Evolutionary conservation across 2,797 vertebrate species (phyloP).

Genomic region (Megaceryle alcyon): DNA sequence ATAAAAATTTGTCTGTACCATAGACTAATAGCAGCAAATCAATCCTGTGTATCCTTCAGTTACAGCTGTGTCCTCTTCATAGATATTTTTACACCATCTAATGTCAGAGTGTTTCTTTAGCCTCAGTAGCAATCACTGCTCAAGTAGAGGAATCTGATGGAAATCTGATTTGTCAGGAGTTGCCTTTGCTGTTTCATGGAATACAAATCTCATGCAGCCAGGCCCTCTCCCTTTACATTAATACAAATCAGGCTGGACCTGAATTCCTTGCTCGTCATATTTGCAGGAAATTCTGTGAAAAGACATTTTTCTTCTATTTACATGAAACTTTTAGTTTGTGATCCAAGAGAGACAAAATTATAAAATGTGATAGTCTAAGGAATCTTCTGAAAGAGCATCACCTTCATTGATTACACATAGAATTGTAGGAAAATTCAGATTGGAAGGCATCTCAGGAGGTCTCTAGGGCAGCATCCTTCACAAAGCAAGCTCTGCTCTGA

Average conservation of each 20-base stretch:
- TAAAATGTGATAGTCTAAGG: neutral
- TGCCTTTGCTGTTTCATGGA: neutral
- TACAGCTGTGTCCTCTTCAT: constrained; percentile 4
- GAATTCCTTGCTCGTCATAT: neutral
- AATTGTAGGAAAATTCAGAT: neutral
- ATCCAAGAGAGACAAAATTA: neutral
- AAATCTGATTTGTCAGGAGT: neutral
- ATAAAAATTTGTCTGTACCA: neutral
- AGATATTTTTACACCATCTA: constrained; percentile 9
- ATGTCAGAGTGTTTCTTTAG: neutral
- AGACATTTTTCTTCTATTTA: neutral
- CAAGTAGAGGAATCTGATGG: neutral
- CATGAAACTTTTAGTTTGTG: neutral
- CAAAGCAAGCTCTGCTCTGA: neutral
- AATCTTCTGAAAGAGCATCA: neutral
- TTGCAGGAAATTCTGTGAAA: neutral
- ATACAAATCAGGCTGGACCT: neutral
- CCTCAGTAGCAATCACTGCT: neutral
- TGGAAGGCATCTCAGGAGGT: neutral
- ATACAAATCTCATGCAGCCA: neutral
- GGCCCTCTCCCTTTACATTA: neutral
- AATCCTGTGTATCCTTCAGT: neutral
- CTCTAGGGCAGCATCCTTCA: neutral
- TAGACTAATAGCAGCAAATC: neutral
- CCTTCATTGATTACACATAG: neutral